These are phyloP conservation scores for Oreochromis mossambicus DNA, from an alignment of 2,797 vertebrate species.

Conservation along the genomic window DNA sequence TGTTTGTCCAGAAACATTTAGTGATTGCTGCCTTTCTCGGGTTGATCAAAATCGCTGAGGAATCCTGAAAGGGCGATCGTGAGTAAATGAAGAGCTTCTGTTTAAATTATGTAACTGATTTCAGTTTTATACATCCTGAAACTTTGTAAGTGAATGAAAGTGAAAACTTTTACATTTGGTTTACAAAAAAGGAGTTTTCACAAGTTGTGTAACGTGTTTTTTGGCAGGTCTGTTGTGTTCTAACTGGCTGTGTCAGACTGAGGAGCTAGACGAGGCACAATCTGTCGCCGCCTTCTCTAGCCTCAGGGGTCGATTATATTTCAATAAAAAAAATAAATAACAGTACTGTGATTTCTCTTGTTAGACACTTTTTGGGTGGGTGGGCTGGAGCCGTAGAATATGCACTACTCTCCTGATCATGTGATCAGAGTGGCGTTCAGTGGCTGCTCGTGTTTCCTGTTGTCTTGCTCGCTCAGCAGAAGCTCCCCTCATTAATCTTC, in stretches of 20 bases:
- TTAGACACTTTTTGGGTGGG: neutral
- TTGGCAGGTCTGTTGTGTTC: slow-evolving; percentile 55
- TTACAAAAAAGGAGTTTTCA: neutral
- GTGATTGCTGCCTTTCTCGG: neutral
- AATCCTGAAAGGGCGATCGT: neutral
- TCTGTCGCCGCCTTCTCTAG: slow-evolving; percentile 57
- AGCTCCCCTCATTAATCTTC: slow-evolving; percentile 45
- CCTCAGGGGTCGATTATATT: slow-evolving; percentile 60
- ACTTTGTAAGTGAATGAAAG: slow-evolving; percentile 14
- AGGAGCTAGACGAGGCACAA: slow-evolving; percentile 61
- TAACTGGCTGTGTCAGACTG: slow-evolving; percentile 60
- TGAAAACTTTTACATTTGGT: slow-evolving; percentile 10
- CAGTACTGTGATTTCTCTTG: slow-evolving; percentile 25
- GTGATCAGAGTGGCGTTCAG: neutral
- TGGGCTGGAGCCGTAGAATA: neutral
- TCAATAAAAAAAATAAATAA: slow-evolving; percentile 45
- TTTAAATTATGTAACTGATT: neutral
- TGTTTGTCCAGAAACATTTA: neutral
- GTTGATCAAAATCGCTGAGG: neutral
- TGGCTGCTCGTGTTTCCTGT: neutral
- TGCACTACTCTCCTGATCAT: neutral
- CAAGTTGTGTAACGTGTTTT: slow-evolving; percentile 36
- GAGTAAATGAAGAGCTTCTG: neutral
- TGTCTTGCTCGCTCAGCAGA: slow-evolving; percentile 42
- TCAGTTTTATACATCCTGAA: slow-evolving; percentile 10